Conservation (phyloP, 2,797 vertebrate genomes). For the Bovichtus variegatus region DNA sequence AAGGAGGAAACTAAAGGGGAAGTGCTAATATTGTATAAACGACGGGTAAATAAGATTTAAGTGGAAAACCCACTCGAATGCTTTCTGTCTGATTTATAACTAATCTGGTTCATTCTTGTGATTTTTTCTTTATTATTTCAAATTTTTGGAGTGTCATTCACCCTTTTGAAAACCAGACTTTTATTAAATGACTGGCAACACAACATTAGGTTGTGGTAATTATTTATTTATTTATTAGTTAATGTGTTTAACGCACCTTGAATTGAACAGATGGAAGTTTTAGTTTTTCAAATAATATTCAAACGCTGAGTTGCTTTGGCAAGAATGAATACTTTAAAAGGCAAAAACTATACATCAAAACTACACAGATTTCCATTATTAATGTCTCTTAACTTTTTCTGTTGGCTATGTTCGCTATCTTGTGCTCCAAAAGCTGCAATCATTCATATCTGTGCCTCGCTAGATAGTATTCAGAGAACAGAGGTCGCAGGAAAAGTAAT, state of each 20-base stretch:
- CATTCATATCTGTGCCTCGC: not conserved
- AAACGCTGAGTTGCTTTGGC: not conserved
- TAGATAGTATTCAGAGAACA: not conserved
- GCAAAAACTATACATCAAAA: not conserved
- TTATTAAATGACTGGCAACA: not conserved
- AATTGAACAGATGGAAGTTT: not conserved
- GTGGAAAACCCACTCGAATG: not conserved
- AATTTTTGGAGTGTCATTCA: not conserved
- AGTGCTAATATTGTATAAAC: conserved; percentile 25
- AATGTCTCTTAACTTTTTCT: not conserved
- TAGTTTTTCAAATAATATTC: not conserved
- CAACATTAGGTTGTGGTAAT: too few relatives aligned
- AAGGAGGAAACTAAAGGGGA: conserved; percentile 19
- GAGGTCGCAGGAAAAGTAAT: not conserved
- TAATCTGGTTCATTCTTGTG: not conserved
- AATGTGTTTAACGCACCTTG: not conserved
- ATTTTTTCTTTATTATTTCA: not conserved
- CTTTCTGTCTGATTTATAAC: not conserved
- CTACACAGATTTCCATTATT: too few relatives aligned
- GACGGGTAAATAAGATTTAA: not conserved
- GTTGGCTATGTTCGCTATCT: not conserved
- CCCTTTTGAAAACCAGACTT: too few relatives aligned
- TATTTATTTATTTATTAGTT: too few relatives aligned
- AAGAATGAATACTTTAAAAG: not conserved
- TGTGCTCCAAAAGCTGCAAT: not conserved